phyloP scores from a whole-genome alignment of 2,113 vertebrate species.

The Protobothrops mucrosquamatus region DNA sequence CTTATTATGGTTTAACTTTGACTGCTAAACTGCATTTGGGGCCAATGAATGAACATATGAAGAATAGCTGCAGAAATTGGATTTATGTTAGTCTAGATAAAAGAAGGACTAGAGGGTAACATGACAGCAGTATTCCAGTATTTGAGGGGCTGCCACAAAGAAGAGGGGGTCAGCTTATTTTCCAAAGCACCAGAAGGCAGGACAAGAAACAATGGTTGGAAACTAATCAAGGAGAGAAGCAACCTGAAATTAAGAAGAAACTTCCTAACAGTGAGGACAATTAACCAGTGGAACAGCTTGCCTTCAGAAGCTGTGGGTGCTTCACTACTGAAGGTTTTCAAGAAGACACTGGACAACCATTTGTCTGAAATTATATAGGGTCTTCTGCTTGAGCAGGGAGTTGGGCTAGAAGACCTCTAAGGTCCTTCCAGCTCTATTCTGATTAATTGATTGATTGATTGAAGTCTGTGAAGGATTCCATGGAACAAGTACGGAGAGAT shows the following conservation, averaged over 20 bases:
- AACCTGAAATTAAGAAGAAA: not conserved
- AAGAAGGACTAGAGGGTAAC: not conserved
- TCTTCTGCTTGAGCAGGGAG: not conserved
- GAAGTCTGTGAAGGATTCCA: not conserved
- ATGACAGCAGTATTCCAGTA: not conserved
- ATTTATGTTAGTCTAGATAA: not conserved
- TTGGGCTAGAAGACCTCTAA: not conserved
- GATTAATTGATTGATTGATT: not conserved
- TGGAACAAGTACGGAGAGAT: not conserved
- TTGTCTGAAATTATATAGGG: not conserved
- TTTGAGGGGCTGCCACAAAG: not conserved
- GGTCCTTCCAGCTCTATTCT: not conserved
- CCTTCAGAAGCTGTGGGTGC: not conserved
- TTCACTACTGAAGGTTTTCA: not conserved
- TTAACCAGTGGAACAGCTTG: not conserved
- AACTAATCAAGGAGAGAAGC: not conserved
- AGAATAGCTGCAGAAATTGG: not conserved
- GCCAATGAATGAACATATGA: not conserved
- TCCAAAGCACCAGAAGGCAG: not conserved
- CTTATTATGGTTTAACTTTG: not conserved
- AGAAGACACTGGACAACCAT: not conserved
- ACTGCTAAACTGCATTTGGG: not conserved
- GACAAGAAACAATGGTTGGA: not conserved
- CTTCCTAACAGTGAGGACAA: not conserved
- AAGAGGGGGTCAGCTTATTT: not conserved